A percentile compares a stretch with the other conserved stretches of the same genome.
These are phyloP conservation scores for Stenichneumon culpator DNA, from an alignment of 2,888 invertebrate genomes.

Conservation along the genomic window DNA sequence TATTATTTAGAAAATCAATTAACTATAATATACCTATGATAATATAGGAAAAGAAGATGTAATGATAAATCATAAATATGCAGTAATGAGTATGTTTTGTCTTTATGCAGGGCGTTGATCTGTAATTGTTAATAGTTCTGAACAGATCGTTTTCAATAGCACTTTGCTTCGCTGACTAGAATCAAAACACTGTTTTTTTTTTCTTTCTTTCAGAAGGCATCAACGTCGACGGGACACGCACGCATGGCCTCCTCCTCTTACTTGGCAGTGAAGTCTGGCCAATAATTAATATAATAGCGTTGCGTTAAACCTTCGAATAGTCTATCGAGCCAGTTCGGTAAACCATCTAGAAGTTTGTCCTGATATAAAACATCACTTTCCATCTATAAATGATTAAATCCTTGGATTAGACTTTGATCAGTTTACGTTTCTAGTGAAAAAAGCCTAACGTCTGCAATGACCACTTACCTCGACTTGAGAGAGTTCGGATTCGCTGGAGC, in stretches of 20 bases:
- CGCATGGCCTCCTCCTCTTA: slow-evolving; percentile 83
- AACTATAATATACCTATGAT: slow-evolving; percentile 62
- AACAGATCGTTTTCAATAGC: slow-evolving; percentile 68
- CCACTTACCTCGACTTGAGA: slow-evolving; percentile 82
- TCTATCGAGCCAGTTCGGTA: slow-evolving; percentile 98
- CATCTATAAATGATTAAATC: slow-evolving; percentile 78
- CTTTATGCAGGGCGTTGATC: slow-evolving; percentile 71
- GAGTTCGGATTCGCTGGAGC: slow-evolving; percentile 87
- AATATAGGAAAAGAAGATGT: slow-evolving; percentile 69
- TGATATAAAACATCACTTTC: slow-evolving; percentile 87
- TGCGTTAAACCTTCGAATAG: slow-evolving; percentile 98
- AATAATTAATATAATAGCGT: slow-evolving; percentile 98
- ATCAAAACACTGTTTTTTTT: slow-evolving; percentile 57
- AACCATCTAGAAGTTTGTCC: slow-evolving; percentile 94
- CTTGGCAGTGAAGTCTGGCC: slow-evolving; percentile 98
- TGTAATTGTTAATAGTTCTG: slow-evolving; percentile 65
- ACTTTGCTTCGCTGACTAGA: slow-evolving; percentile 77
- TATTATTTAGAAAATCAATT: slow-evolving; percentile 67
- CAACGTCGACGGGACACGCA: slow-evolving; percentile 54
- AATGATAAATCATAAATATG: slow-evolving; percentile 70
- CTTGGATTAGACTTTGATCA: background rate
- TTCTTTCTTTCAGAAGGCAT: slow-evolving; percentile 66
- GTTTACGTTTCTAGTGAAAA: background rate
- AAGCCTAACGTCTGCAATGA: slow-evolving; percentile 14
- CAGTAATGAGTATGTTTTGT: slow-evolving; percentile 71